A percentile compares a stretch with the other conserved stretches of the same genome.
phyloP scores from a whole-genome alignment of 2,888 invertebrate genomes.

The Hirtodrosophila alboralis region DNA sequence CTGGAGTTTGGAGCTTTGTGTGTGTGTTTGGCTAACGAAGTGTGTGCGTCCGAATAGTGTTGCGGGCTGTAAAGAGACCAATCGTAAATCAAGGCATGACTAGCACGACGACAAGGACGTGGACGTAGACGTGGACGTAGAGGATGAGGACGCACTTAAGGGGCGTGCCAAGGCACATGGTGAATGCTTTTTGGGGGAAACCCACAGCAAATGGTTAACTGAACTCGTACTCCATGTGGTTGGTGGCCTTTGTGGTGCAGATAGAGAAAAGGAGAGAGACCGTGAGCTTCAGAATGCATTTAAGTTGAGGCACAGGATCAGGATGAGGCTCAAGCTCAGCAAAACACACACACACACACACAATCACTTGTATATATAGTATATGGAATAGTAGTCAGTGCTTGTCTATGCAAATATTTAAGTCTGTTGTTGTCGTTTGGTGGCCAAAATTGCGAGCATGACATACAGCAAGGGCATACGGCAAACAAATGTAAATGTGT shows the following conservation, averaged over 20 bases:
- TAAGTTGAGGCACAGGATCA: conserved; percentile 46
- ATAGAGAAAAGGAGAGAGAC: too few species aligned
- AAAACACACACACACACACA: conserved; percentile 23
- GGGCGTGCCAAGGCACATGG: conserved; percentile 35
- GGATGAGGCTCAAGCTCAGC: conserved; percentile 18
- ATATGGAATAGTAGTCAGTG: conserved; percentile 49
- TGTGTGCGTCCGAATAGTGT: conserved; percentile 61
- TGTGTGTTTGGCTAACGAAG: conserved; percentile 70
- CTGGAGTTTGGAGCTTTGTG: conserved; percentile 30
- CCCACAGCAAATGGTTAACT: conserved; percentile 30
- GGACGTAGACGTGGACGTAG: too few species aligned
- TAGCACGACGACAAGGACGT: conserved; percentile 34
- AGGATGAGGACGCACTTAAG: conserved; percentile 48
- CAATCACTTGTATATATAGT: conserved; percentile 5
- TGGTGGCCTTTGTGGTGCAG: conserved; percentile 53
- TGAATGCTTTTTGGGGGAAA: background rate
- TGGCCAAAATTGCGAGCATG: conserved; percentile 68
- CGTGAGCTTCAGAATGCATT: conserved; percentile 67
- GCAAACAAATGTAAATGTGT: conserved; percentile 56
- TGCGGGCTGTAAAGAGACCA: conserved; percentile 68
- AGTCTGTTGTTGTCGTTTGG: conserved; percentile 83
- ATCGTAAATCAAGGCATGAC: conserved; percentile 75
- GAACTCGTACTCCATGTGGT: conserved; percentile 42
- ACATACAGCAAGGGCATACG: conserved; percentile 36
- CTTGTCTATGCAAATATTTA: conserved; percentile 84